Base-by-base conservation (phyloP, 1,140 invertebrate species). In the Gryon sp. region DNA sequence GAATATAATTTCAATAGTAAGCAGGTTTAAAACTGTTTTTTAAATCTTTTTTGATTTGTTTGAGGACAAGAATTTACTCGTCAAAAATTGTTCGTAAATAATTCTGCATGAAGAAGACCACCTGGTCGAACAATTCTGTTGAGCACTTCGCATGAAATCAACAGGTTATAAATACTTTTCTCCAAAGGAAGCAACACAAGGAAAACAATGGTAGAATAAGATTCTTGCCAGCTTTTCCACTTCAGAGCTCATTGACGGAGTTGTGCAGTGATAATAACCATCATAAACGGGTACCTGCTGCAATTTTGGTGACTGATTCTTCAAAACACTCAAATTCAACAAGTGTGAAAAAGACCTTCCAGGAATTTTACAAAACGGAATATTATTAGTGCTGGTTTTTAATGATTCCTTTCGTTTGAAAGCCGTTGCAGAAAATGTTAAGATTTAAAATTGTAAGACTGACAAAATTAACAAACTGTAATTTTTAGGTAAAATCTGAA, bases 151-250 rank as follows among this genome's bases (percentile, higher is more conserved):
- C 8, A 2, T 22, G 34, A 68, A 68, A 57, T 40, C 52, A 68
- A 59, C 65, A 68, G 32, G 65, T 68, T 68, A 68, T 68, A 68
- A 68, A 68, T 68, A 68, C 52, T 57, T 68, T 68, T 46, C 65
- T 22, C 12, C 16, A 16, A 59, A 48, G 32, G 40, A 46, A 66
- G 22, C 1, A 34, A 11, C 36, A 22, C 12, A 30, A 55, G 4
- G 48, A 55, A 66, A 66, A 66, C 62, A 66, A 66, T 38, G 20
- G 9, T 11, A 2, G 18, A 41, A 20, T 32, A 63, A 55, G 48
- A 45, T 26, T 50, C 32, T 36, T 11, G 48, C 28, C 62, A 45
- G 62, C 34, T 66, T 66, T 68, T 57, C 65, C 65, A 68, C 65
- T 68, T 68, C 41, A 68, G 19, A 63, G 62, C 26, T 36, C 41